These are phyloP conservation scores for Drosophila repletoides DNA, from an alignment of 1,140 invertebrate species.

Conservation along the genomic window DNA sequence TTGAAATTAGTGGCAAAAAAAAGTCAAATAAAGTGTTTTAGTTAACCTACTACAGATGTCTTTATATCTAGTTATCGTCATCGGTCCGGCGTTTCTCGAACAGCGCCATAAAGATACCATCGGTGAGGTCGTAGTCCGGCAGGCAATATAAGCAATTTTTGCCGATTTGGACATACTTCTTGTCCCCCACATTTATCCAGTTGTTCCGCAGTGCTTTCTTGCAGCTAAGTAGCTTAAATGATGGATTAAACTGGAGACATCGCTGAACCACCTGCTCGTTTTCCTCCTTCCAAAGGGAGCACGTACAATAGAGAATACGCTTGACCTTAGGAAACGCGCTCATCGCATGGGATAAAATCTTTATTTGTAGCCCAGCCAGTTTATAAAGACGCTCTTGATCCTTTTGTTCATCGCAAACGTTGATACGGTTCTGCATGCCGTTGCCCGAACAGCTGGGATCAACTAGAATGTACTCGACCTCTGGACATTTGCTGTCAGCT, in stretches of 20 bases:
- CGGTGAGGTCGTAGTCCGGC: constrained; percentile 90
- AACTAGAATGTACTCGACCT: constrained; percentile 94
- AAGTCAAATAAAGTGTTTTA: constrained; percentile 35
- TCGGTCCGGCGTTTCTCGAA: constrained; percentile 86
- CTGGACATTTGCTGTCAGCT: constrained; percentile 83
- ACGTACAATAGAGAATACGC: constrained; percentile 96
- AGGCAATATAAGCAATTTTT: constrained; percentile 91
- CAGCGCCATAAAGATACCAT: constrained; percentile 97
- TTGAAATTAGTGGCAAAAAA: constrained; percentile 39
- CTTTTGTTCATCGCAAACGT: constrained; percentile 69
- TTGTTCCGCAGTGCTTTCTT: constrained; percentile 85
- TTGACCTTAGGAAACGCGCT: constrained; percentile 91
- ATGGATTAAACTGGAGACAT: constrained; percentile 84
- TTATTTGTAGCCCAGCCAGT: constrained; percentile 92
- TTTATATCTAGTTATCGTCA: constrained; percentile 10
- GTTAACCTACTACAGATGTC: not conserved
- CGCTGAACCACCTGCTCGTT: constrained; percentile 89
- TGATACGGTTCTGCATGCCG: constrained; percentile 87
- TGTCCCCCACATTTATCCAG: constrained; percentile 88
- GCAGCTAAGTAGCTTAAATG: constrained; percentile 86
- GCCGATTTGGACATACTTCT: constrained; percentile 85
- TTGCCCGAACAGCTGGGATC: constrained; percentile 98
- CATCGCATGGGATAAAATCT: constrained; percentile 93
- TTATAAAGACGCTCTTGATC: constrained; percentile 85
- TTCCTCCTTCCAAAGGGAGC: constrained; percentile 94